Base-by-base conservation (phyloP, 2,113 vertebrate genomes). In the Dissostichus mawsoni region DNA sequence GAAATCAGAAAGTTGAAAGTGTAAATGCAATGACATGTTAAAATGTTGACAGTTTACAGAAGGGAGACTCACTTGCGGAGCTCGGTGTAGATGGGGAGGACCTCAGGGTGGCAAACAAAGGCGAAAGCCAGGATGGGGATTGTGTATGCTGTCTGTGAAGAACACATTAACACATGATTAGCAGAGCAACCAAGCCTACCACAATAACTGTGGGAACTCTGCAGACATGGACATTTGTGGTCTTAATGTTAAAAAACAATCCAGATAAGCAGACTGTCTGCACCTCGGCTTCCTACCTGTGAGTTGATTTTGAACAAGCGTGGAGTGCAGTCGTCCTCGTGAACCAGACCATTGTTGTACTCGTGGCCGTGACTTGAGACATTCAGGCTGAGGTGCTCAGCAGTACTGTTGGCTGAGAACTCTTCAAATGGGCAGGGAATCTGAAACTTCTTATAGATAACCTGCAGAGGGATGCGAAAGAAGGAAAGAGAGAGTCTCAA, bases 101-200 rank as follows among this genome's bases (percentile, higher is more conserved):
- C 98, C 90, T 99, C 98, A 0, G 98, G 98, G 93, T 99, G 98
- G 92, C 98, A 99, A 72, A 99, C 98, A 0, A 99, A 99, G 84
- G 98, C 98, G 0, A 99, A 99, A 51, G 98, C 98, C 95, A 99
- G 95, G 90, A 99, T 99, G 61, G 98, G 98, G 86, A 99, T 96
- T 74, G 98, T 99, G 89, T 99, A 99, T 0, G 98, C 97, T 0
- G 98, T 99, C 98, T 99, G 87, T 65, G 58, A 68, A 74, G 62
- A 70, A 59, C 67, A 82, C 23, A 83, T 20, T 74, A 75, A 80
- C 53, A 52, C 17, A 44, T 51, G 55, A 76, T 82, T 71, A 76
- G 36, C 44, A 59, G 29, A 9, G 14, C 12, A 57, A 51, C 11
- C 1, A 0, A 73, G 50, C 11, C 3, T 69, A 5, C 13, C 2